A percentile compares a stretch with the other conserved stretches of the same genome.
phyloP scores from a whole-genome alignment of 2,113 vertebrate species.

The Xenopus borealis region DNA sequence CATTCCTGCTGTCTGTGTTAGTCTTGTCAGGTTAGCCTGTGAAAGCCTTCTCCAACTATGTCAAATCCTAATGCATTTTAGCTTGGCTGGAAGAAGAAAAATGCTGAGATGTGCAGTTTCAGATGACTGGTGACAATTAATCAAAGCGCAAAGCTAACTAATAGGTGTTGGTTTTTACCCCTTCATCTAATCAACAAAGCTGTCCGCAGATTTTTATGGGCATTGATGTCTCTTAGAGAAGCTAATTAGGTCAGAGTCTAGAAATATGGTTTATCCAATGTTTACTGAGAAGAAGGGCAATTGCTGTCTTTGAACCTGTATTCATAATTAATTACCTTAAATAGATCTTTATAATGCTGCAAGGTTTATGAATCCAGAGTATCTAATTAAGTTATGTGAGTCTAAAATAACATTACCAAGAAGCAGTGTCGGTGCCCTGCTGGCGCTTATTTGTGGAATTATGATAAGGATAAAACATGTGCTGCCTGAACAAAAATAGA shows the following conservation, averaged over 20 bases:
- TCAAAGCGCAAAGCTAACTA: constrained; percentile 12
- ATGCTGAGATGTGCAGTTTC: neutral
- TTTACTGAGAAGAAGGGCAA: constrained; percentile 13
- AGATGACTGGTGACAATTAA: constrained; percentile 4
- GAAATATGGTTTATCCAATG: constrained; percentile 4
- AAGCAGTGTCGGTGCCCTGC: neutral
- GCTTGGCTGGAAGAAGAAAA: neutral
- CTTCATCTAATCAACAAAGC: constrained; percentile 17
- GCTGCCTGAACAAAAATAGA: neutral
- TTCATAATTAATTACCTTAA: constrained; percentile 21
- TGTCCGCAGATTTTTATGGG: constrained; percentile 24
- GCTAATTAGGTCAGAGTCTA: constrained; percentile 23
- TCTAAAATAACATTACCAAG: constrained; percentile 10
- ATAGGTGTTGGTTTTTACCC: neutral
- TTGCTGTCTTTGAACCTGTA: constrained; percentile 23
- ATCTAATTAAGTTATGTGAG: constrained; percentile 16
- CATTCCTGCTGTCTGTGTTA: neutral
- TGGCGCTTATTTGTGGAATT: neutral
- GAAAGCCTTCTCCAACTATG: constrained; percentile 2
- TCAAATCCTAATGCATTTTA: no score
- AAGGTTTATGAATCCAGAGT: constrained; percentile 6
- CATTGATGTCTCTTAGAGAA: constrained; percentile 20
- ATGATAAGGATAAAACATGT: neutral
- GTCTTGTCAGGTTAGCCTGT: neutral
- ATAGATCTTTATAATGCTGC: constrained; percentile 7